Percentiles rank a stretch among this genome's conserved stretches.
These are phyloP conservation scores for Triplophysa siluroides DNA, from an alignment of 2,113 vertebrate species.

Conservation along the genomic window DNA sequence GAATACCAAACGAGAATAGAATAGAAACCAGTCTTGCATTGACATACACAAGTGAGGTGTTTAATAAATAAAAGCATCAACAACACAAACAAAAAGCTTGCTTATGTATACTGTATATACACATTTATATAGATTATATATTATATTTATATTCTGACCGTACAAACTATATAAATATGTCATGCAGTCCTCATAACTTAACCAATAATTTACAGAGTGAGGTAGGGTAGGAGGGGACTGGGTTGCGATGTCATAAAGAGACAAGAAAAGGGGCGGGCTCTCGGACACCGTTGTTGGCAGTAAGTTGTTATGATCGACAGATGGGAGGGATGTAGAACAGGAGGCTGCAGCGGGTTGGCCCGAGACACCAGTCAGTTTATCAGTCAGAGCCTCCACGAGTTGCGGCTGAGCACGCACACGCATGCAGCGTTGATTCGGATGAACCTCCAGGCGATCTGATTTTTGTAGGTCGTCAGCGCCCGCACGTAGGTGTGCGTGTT, in stretches of 20 bases:
- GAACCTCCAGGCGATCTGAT: constrained; percentile 90
- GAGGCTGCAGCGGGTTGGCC: constrained; percentile 15
- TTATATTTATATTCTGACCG: constrained; percentile 78
- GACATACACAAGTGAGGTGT: constrained; percentile 69
- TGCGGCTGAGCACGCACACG: constrained; percentile 94
- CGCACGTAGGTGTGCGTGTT: constrained; percentile 95
- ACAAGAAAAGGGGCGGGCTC: constrained; percentile 30
- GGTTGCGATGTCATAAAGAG: constrained; percentile 45
- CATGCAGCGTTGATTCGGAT: constrained; percentile 95
- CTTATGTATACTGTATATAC: constrained; percentile 70
- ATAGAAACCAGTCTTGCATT: constrained; percentile 14
- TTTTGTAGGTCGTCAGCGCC: constrained; percentile 86
- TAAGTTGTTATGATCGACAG: constrained; percentile 66
- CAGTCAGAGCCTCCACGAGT: constrained; percentile 81
- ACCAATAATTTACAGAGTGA: constrained; percentile 94
- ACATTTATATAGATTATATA: constrained; percentile 71
- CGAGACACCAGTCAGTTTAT: neutral
- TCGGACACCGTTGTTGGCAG: constrained; percentile 73
- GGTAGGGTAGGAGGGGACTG: constrained; percentile 85
- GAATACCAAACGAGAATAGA: neutral
- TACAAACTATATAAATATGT: constrained; percentile 99
- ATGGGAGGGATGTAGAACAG: constrained; percentile 28
- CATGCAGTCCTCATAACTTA: constrained; percentile 99
- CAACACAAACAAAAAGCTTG: constrained; percentile 75
- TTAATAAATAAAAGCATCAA: constrained; percentile 83